These are phyloP conservation scores for Andrena bucephala DNA, from an alignment of 2,888 invertebrate genomes.

Conservation along the genomic window DNA sequence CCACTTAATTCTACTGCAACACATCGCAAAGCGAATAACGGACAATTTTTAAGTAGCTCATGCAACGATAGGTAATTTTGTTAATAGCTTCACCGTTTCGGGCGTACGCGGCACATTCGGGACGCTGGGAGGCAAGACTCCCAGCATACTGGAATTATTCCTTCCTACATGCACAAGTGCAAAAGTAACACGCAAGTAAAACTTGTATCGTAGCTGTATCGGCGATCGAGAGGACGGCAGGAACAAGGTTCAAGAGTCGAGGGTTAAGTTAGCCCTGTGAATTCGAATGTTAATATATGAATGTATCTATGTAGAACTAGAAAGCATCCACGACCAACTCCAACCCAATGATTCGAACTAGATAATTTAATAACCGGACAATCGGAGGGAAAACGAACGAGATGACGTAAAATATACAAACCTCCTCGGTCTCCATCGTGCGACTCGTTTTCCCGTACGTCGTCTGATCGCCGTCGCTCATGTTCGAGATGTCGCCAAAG, in stretches of 20 bases:
- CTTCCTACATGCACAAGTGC: too few species aligned
- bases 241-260: background rate
- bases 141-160: slow-evolving; percentile 4
- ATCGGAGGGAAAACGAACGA: slow-evolving; percentile 4
- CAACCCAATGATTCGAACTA: background rate
- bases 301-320: too few species aligned
- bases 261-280: slow-evolving; percentile 1
- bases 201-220: too few species aligned
- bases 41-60: slow-evolving; percentile 52
- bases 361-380: background rate
- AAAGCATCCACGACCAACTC: background rate
- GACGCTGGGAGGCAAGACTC: slow-evolving; percentile 34
- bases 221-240: too few species aligned
- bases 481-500: slow-evolving; percentile 88
- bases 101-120: slow-evolving; percentile 25
- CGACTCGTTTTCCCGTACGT: slow-evolving; percentile 78
- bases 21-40: slow-evolving; percentile 57
- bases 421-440: slow-evolving; percentile 79
- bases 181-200: too few species aligned
- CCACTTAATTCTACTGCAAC: slow-evolving; percentile 41
- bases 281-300: too few species aligned
- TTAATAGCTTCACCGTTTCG: slow-evolving; percentile 54
- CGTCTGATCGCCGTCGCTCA: slow-evolving; percentile 84
- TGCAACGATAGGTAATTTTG: slow-evolving; percentile 64
- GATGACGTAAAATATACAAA: slow-evolving; percentile 70